These are phyloP conservation scores for Kryptopterus vitreolus DNA, from an alignment of 2,797 vertebrate species.

Conservation along the genomic window DNA sequence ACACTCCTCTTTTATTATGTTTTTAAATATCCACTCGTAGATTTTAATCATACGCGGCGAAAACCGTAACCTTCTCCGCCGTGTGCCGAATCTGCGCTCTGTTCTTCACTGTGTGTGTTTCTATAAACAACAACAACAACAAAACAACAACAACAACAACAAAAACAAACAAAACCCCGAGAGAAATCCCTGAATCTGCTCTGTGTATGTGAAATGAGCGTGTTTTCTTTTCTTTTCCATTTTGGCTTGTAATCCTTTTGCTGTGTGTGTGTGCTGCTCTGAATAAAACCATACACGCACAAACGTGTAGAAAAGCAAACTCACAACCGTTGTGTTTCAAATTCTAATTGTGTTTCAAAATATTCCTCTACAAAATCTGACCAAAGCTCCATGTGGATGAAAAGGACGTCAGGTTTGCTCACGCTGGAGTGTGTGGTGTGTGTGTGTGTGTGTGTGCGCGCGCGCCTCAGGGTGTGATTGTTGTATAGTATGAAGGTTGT, in stretches of 20 bases:
- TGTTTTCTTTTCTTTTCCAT: conserved; percentile 87
- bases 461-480: neutral
- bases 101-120: conserved; percentile 90
- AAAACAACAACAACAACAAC: conserved; percentile 69
- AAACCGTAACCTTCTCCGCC: conserved; percentile 59
- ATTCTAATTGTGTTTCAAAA: conserved; percentile 99
- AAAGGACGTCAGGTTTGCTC: conserved; percentile 73
- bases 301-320: conserved; percentile 89
- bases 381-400: conserved; percentile 72
- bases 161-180: conserved; percentile 32
- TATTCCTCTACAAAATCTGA: conserved; percentile 75
- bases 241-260: conserved; percentile 99
- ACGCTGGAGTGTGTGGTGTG: too few species aligned
- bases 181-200: conserved; percentile 76
- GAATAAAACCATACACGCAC: conserved; percentile 95
- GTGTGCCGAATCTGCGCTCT: conserved; percentile 86
- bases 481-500: neutral
- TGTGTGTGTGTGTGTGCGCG: too few species aligned
- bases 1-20: conserved; percentile 78
- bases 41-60: conserved; percentile 64
- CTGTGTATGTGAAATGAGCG: conserved; percentile 91
- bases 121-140: conserved; percentile 77
- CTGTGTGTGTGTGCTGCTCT: conserved; percentile 94
- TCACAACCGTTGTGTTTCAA: conserved; percentile 90
- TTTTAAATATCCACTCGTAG: conserved; percentile 60